These are phyloP conservation scores for Nomada ruficornis DNA, from an alignment of 2,888 invertebrate species.

Conservation along the genomic window DNA sequence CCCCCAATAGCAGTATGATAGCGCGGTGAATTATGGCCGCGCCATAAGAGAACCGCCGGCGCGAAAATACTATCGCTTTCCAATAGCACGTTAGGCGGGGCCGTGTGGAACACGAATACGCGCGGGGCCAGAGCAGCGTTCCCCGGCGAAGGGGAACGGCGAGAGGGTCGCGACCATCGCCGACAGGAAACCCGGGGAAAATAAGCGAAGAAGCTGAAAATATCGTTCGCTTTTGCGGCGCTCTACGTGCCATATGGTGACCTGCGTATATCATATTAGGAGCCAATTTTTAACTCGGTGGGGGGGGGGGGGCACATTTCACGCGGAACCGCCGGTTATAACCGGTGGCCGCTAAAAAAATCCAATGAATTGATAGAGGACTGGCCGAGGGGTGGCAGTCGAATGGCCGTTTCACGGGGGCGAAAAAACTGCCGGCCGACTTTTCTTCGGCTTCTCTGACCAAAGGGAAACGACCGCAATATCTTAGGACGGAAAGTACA, in stretches of 20 bases:
- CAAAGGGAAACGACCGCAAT: constrained; percentile 77
- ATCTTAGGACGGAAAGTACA: constrained; percentile 79
- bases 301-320: constrained; percentile 72
- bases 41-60: constrained; percentile 75
- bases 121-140: constrained; percentile 32
- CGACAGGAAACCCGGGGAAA: constrained; percentile 9
- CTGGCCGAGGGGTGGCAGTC: neutral
- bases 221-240: constrained; percentile 75
- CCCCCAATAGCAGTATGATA: constrained; percentile 39
- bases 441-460: constrained; percentile 68
- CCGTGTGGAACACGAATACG: constrained; percentile 47
- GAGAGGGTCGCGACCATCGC: constrained; percentile 20
- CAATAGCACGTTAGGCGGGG: constrained; percentile 73
- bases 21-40: constrained; percentile 72
- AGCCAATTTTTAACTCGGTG: constrained; percentile 80
- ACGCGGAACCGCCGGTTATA: constrained; percentile 71
- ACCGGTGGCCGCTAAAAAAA: constrained; percentile 71
- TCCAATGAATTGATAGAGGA: constrained; percentile 73
- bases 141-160: constrained; percentile 13
- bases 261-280: constrained; percentile 81
- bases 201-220: constrained; percentile 64
- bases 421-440: constrained; percentile 66
- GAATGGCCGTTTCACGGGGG: constrained; percentile 60
- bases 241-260: constrained; percentile 78
- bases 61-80: constrained; percentile 80